Conservation (phyloP, 2,888 invertebrate species). For the Gasteruption jaculator region DNA sequence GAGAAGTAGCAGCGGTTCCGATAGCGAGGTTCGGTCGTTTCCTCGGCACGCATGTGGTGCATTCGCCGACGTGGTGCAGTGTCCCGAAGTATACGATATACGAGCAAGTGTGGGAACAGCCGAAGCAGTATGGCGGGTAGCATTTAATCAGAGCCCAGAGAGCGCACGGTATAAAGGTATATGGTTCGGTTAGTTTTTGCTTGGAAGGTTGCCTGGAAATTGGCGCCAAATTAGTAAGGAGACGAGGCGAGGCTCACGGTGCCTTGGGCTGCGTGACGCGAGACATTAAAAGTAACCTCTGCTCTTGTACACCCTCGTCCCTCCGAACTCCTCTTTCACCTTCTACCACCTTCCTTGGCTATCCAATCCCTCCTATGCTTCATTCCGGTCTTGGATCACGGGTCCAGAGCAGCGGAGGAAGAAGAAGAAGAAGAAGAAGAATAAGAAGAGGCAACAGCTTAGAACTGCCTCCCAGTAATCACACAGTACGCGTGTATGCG, state of each 20-base stretch:
- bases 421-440: slow-evolving; percentile 3
- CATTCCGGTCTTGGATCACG: neutral
- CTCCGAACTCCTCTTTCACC: slow-evolving; percentile 21
- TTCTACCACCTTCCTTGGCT: slow-evolving; percentile 9
- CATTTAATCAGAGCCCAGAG: slow-evolving; percentile 48
- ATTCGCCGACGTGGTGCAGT: slow-evolving; percentile 29
- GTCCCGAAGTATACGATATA: slow-evolving; percentile 29
- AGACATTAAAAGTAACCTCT: slow-evolving; percentile 52
- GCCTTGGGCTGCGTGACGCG: slow-evolving; percentile 51
- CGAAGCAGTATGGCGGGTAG: slow-evolving; percentile 40
- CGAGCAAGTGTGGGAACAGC: neutral
- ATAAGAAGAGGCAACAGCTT: slow-evolving; percentile 14
- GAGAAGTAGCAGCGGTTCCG: too few species aligned
- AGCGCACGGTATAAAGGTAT: slow-evolving; percentile 38
- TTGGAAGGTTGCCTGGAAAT: slow-evolving; percentile 50
- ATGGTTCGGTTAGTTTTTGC: slow-evolving; percentile 52
- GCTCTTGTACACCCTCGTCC: slow-evolving; percentile 36
- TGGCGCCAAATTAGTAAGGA: slow-evolving; percentile 53
- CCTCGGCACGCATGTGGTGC: too few species aligned
- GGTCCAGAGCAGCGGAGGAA: neutral
- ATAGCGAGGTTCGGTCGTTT: too few species aligned
- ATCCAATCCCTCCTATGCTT: slow-evolving; percentile 7
- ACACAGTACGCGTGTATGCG: too few species aligned
- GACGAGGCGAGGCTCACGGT: slow-evolving; percentile 42
- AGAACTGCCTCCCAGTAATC: too few species aligned